Evolutionary conservation across 2,113 vertebrate genomes (phyloP).

Genomic region (Prinia subflava): DNA sequence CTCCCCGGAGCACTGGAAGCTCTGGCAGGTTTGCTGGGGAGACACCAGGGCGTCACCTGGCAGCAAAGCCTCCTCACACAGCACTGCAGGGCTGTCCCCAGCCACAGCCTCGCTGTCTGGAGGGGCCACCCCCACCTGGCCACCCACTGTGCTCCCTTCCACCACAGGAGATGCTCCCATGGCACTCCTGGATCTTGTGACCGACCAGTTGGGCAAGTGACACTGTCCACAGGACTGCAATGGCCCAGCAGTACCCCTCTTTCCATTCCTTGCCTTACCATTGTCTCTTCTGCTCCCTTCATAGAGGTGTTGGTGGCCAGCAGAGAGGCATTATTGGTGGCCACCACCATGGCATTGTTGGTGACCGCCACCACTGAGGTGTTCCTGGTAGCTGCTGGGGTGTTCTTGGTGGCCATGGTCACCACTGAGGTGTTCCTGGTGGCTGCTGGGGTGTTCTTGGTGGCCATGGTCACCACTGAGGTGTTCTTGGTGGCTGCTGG

Average conservation of each 20-base stretch:
- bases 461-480: background rate
- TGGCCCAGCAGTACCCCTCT: accelerated
- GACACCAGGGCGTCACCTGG: accelerated
- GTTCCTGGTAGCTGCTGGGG: background rate
- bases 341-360: no score
- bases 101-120: accelerated
- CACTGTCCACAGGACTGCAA: accelerated
- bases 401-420: no score
- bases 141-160: background rate
- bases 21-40: slow-evolving; percentile 26
- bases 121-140: background rate
- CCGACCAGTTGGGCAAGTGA: accelerated
- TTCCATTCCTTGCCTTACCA: background rate
- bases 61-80: accelerated
- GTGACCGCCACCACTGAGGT: background rate
- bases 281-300: background rate
- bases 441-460: background rate
- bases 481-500: background rate
- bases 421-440: background rate
- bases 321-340: background rate
- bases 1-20: slow-evolving; percentile 22
- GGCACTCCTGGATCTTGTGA: background rate
- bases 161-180: background rate
- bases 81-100: background rate
- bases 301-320: background rate